Percentiles rank a stretch among this genome's conserved stretches.
These are phyloP conservation scores for Chionoecetes opilio DNA, from an alignment of 1,140 invertebrate species.

Conservation along the genomic window DNA sequence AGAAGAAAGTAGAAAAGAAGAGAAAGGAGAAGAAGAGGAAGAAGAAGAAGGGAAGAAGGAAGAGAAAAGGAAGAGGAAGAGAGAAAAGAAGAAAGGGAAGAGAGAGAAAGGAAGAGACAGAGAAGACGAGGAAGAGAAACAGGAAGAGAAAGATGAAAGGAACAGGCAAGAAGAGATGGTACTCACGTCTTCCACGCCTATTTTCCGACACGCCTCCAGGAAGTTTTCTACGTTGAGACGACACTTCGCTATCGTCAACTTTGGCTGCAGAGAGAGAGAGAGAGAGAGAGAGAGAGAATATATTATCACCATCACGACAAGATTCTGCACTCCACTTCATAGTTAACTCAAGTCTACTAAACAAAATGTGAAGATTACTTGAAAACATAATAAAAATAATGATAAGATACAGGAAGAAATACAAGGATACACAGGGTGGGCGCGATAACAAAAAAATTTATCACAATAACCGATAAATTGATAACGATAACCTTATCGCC, in stretches of 20 bases:
- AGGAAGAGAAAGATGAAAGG: background rate
- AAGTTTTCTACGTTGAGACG: conserved; percentile 98
- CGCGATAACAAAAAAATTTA: background rate
- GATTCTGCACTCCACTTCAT: too few relatives aligned
- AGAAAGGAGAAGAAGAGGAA: background rate
- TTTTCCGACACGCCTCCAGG: conserved; percentile 95
- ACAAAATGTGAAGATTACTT: too few relatives aligned
- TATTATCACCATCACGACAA: too few relatives aligned
- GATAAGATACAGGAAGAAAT: background rate
- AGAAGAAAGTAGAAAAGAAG: background rate
- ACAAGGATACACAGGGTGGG: background rate
- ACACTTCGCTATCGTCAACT: conserved; percentile 96
- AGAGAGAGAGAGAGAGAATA: conserved; percentile 22
- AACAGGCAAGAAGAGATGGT: background rate
- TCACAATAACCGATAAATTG: too few relatives aligned
- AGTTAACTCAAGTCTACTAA: too few relatives aligned
- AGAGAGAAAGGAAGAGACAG: background rate
- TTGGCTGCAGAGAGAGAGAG: conserved; percentile 88
- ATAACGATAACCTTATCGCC: too few relatives aligned
- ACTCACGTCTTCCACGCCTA: conserved; percentile 97
- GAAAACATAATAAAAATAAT: too few relatives aligned
- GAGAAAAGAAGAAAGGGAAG: background rate
- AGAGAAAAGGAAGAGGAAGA: background rate
- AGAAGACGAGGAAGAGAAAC: conserved; percentile 39
- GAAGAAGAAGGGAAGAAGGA: background rate